Base-by-base conservation (phyloP, 1,140 invertebrate genomes). In the Procambarus clarkii region DNA sequence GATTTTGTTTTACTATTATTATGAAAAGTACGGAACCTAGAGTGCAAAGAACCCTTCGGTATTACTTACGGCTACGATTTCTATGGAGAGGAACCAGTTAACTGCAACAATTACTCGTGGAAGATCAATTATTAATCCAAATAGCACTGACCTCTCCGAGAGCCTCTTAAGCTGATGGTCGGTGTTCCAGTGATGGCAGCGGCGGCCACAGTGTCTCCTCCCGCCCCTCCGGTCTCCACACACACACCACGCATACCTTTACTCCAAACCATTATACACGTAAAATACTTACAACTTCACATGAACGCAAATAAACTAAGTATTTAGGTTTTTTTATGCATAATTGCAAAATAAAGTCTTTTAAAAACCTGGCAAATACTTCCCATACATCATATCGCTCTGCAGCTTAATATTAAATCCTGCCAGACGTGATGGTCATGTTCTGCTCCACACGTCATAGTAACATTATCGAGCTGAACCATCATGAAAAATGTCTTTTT, bases 1-100 rank as follows among this genome's bases (percentile, higher is more conserved):
- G 24, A 34, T 24, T 74, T 74, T 74, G 69, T 74, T 74, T 74
- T 74, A 74, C 69, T 74, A 74, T 74, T 74, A 74, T 34, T 74
- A 9, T 0, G 18, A 9, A 74, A 74, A 74, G n/a, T 74, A 74
- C 7, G 2, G 21, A 21, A 24, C 4, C 18, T 74, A 74, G 4
- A 74, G 34, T 5, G 4, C 34, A 7, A 34, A 74, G n/a, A 34
- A 24, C 69, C n/a, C 21, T 74, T 34, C 18, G 69, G 18, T 24
- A 11, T 74, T 24, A 4, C 7, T 34, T 74, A 74, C 18, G 34
- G 7, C 0, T 9, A 34, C 18, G 0, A 74, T 34, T 24, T 74
- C 21, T 74, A 74, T 5, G n/a, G 69, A 74, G 21, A 13, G 4
- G 69, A 24, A 74, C 5, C 18, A 21, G 18, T 74, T 74, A 74